These are phyloP conservation scores for Himalopsyche japonica DNA, from an alignment of 2,888 invertebrate species.

Conservation along the genomic window DNA sequence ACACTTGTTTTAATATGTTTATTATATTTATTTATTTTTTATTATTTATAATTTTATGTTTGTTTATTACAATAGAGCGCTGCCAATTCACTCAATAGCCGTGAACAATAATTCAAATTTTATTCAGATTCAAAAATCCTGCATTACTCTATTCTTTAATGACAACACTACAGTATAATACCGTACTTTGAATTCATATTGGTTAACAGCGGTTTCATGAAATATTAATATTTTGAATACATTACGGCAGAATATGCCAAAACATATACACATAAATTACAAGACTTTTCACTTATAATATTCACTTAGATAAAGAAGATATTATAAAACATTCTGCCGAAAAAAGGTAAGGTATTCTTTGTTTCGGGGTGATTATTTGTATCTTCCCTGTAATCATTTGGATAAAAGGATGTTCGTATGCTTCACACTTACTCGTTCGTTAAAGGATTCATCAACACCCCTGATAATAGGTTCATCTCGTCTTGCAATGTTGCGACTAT, in stretches of 20 bases:
- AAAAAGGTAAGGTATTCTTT: background rate
- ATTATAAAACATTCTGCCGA: background rate
- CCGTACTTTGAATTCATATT: too few species aligned
- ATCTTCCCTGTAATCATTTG: background rate
- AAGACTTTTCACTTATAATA: background rate
- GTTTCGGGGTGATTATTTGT: background rate
- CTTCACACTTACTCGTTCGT: background rate
- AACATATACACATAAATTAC: background rate
- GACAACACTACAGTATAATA: too few species aligned
- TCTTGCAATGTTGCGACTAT: background rate
- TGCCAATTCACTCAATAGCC: too few species aligned
- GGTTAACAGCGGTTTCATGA: too few species aligned
- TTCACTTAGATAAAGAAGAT: background rate
- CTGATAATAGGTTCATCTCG: background rate
- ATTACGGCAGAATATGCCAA: background rate
- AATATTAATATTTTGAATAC: too few species aligned
- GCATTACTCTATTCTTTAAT: too few species aligned
- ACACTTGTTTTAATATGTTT: too few species aligned
- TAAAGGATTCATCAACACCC: background rate
- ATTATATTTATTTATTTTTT: too few species aligned
- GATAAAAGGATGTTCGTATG: background rate
- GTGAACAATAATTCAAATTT: too few species aligned
- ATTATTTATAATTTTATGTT: too few species aligned
- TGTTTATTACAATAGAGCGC: too few species aligned
- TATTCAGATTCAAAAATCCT: too few species aligned